Base-by-base conservation (phyloP, 2,888 invertebrate genomes). In the Polydrusus cervinus region DNA sequence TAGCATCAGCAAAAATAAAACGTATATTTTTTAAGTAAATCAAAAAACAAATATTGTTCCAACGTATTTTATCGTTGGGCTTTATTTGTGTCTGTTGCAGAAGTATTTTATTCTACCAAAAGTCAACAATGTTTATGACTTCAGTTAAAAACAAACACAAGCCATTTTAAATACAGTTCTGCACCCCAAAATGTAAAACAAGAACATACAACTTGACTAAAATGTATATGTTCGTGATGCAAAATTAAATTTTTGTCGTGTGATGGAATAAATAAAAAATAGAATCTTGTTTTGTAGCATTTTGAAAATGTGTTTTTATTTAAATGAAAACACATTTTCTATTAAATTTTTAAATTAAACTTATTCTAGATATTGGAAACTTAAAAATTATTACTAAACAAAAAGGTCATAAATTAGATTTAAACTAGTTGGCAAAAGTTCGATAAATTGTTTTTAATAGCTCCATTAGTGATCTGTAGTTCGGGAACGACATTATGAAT, bases 81-180 rank as follows among this genome's bases (percentile, higher is more conserved):
- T 53, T 53, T 53, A 53, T 53, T 20, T 55, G 14, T 34, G 1
- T 55, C 30, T 34, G 30, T 14, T n/a, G 55, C 34, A 34, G 34
- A 55, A 34, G 34, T 34, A 55, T 55, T 34, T 55, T 34, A 14
- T 13, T n/a, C 14, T 14, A 34, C 9, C 14, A 14, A 34, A 9
- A 25, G 55, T 55, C 55, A 55, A n/a, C 14, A 34, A 55, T 34
- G 14, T 55, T 55, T 55, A 55, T 55, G 34, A 34, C 7, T 55
- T 30, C 30, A 34, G 55, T 55, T 34, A 53, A 55, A 55, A 55
- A 55, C 34, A 34, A 34, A 34, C 55, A 55, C 14, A 14, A 55
- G 34, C 34, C 3, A 30, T 53, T 53, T 53, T 30, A 55, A 55
- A 34, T 55, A 7, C 34, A 34, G 14, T 9, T 14, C 55, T 55